phyloP scores from a whole-genome alignment of 2,113 vertebrate genomes.

The Chionis minor region DNA sequence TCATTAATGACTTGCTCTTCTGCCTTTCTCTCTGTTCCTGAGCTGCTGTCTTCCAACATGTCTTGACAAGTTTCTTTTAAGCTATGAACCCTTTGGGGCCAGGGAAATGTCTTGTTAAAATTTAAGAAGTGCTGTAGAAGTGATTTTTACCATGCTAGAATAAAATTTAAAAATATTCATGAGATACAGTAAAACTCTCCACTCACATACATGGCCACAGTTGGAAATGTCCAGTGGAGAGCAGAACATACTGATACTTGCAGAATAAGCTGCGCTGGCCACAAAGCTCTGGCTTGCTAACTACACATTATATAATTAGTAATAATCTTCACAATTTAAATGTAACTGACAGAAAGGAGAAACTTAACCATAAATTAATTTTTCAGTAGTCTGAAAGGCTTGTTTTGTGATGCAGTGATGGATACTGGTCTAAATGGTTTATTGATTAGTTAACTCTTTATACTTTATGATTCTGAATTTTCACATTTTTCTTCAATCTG shows the following conservation, averaged over 20 bases:
- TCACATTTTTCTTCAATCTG: background rate
- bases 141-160: background rate
- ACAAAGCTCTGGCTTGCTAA: background rate
- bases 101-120: conserved; percentile 1
- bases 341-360: background rate
- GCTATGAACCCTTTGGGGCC: background rate
- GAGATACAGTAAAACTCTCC: background rate
- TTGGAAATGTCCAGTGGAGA: background rate
- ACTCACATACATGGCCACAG: background rate
- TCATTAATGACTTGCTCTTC: background rate
- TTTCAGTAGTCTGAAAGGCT: background rate
- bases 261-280: background rate
- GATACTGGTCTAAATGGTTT: background rate
- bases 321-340: background rate
- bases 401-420: background rate
- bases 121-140: background rate
- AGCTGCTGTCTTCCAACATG: background rate
- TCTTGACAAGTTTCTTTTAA: conserved; percentile 33
- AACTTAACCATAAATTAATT: background rate
- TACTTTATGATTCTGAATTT: background rate
- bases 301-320: background rate
- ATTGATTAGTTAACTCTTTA: background rate
- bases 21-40: background rate
- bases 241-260: background rate
- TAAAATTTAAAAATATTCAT: conserved; percentile 8